Evolutionary conservation across 2,113 vertebrate genomes (phyloP).

Genomic region (Phyllostomus discolor): DNA sequence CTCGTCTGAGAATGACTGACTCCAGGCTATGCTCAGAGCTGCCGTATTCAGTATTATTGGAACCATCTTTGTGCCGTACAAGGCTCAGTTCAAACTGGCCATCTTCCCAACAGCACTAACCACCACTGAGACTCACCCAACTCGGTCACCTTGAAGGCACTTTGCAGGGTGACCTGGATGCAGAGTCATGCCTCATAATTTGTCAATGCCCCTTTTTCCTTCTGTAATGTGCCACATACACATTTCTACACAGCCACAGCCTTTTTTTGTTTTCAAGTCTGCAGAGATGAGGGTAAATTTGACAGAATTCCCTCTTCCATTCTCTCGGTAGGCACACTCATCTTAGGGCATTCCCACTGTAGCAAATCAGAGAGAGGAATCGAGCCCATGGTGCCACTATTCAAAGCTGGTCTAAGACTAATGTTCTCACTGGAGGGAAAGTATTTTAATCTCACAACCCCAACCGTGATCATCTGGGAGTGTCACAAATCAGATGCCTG

Average conservation of each 20-base stretch:
- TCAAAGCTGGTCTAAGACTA: neutral
- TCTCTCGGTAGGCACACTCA: neutral
- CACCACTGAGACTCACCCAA: neutral
- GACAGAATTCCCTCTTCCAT: neutral
- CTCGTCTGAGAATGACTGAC: neutral
- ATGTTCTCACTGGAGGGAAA: neutral
- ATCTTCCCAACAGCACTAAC: neutral
- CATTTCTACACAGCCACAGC: neutral
- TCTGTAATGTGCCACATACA: neutral
- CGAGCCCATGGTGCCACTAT: neutral
- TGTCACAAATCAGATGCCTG: slow-evolving; percentile 17
- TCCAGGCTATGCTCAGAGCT: neutral
- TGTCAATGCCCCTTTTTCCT: neutral
- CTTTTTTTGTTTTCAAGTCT: neutral
- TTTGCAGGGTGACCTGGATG: neutral
- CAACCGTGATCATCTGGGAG: neutral
- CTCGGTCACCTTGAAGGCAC: accelerated
- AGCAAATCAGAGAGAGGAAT: neutral
- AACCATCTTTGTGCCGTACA: neutral
- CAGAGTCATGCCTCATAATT: neutral
- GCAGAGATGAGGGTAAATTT: neutral
- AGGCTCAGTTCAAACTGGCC: neutral
- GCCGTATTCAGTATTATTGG: neutral
- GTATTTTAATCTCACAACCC: neutral
- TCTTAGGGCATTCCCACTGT: neutral